Base-by-base conservation (phyloP, 35 echinoderm and acorn worm genomes). In the Amphiura filiformis region DNA sequence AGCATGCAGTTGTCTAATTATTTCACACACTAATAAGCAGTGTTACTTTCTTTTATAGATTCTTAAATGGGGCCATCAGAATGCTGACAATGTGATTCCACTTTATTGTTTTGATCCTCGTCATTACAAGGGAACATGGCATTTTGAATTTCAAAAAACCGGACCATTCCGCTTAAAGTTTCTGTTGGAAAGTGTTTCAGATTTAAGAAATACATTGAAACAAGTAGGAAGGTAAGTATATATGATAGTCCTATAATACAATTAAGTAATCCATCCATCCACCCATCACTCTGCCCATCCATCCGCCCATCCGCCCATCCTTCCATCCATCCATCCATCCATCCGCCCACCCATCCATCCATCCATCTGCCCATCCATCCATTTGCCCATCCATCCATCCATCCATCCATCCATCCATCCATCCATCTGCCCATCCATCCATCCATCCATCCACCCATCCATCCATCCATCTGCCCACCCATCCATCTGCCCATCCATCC, bases 81-180 rank as follows among this genome's bases (percentile, higher is more conserved):
- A 94, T 94, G 92, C 92, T 23, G 84, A 87, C 28, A 81, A 79
- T 87, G 84, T 91, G 2, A 23, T 95, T 35, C 93, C 93, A 9
- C 37, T 95, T 26, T 95, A 95, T 76, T 95, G 93, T 75, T 91
- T 95, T 79, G 93, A 95, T 52, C 93, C 93, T 31, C 78, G 89
- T 31, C 93, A 95, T 32, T 95, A 84, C 80, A 78, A 84, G 30
- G 89, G 93, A 11, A 95, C 93, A 0, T 88, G 85, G 84, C 89
- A 95, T 42, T 95, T 91, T 40, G 75, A 52, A 26, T 95, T 95
- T 39, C 93, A 89, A 7, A 95, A 95, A 86, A 95, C 93, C 30
- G 93, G 93, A 39, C 93, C 93, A n/a, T 86, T 83, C 75, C 90
- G 93, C 3, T 81, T 91, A 31, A 95, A 95, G 86, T 95, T 95